phyloP scores from a whole-genome alignment of 2,888 invertebrate species.

The Pasiphila rectangulata region DNA sequence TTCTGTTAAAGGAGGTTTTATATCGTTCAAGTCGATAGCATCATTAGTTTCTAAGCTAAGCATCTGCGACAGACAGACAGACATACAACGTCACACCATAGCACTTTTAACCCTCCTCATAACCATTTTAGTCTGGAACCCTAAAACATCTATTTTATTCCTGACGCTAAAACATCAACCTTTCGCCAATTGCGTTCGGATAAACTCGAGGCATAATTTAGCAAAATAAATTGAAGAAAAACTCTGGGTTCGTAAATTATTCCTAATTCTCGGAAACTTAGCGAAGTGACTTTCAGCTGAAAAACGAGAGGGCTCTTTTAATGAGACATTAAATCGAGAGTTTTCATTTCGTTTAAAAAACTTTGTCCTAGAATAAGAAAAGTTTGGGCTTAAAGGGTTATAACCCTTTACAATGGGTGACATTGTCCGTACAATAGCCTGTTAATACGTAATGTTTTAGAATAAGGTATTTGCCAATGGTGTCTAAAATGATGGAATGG shows the following conservation, averaged over 20 bases:
- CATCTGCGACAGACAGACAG: no score
- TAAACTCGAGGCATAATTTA: not conserved
- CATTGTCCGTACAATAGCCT: conserved; percentile 50
- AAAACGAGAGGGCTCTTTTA: conserved; percentile 22
- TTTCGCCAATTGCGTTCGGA: no score
- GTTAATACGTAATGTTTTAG: conserved; percentile 32
- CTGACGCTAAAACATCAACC: no score
- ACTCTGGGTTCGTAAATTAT: not conserved
- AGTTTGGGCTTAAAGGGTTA: conserved; percentile 32
- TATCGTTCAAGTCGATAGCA: no score
- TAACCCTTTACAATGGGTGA: conserved; percentile 44
- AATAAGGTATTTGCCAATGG: conserved; percentile 36
- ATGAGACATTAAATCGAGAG: conserved; percentile 29
- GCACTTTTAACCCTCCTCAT: no score
- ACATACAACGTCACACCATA: no score
- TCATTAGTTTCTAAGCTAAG: no score
- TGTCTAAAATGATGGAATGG: not conserved
- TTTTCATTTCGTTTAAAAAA: conserved; percentile 26
- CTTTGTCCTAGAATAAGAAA: conserved; percentile 34
- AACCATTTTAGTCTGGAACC: no score
- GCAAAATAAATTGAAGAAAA: not conserved
- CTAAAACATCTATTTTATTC: no score
- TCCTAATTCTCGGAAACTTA: not conserved
- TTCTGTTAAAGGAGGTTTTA: no score
- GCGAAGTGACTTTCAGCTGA: conserved; percentile 21